Percentiles rank a stretch among this genome's conserved stretches.
phyloP scores from a whole-genome alignment of 2,797 vertebrate species.

The Oreochromis mossambicus region DNA sequence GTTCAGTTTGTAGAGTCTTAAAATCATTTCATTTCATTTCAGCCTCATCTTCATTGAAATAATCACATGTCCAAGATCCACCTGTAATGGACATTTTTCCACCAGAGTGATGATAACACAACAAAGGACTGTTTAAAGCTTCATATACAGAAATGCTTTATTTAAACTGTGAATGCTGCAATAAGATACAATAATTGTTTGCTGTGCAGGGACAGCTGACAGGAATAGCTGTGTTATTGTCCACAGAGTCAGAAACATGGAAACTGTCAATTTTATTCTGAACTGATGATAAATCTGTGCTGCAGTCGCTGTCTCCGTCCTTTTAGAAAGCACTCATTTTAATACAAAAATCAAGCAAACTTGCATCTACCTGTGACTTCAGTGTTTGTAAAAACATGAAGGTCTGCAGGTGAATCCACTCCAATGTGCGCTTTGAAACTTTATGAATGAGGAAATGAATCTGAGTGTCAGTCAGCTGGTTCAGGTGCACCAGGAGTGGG shows the following conservation, averaged over 20 bases:
- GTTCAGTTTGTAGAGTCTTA: background rate
- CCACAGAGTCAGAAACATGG: background rate
- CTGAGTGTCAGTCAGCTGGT: background rate
- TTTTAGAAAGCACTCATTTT: background rate
- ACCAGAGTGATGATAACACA: background rate
- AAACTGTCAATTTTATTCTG: background rate
- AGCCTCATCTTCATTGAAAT: background rate
- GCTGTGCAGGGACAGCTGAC: background rate
- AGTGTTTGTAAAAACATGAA: background rate
- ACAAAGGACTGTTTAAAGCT: background rate
- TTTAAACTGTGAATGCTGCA: background rate
- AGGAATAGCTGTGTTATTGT: fast-evolving
- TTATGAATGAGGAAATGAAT: background rate
- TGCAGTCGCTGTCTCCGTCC: background rate
- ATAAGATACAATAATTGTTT: background rate
- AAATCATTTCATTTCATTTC: fast-evolving
- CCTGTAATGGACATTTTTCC: fast-evolving
- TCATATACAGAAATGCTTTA: background rate
- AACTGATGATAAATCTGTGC: background rate
- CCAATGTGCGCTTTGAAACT: background rate
- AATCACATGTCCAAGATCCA: background rate
- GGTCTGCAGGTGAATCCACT: background rate
- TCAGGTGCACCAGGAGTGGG: background rate
- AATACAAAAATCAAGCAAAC: background rate
- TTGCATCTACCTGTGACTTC: background rate